These are phyloP conservation scores for Hippocampus abdominalis DNA, from an alignment of 2,113 vertebrate genomes.

Conservation along the genomic window DNA sequence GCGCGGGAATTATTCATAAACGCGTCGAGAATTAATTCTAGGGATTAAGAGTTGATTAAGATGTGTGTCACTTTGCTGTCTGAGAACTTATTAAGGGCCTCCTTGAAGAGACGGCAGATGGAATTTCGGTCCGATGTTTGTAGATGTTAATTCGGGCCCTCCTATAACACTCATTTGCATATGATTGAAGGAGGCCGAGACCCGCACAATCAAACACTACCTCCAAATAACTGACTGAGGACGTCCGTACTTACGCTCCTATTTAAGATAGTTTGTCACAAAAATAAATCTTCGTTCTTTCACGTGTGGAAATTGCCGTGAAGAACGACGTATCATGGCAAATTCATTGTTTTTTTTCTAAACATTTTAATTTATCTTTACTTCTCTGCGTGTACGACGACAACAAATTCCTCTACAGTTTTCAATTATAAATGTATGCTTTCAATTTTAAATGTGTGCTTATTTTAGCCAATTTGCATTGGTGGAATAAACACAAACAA, in stretches of 20 bases:
- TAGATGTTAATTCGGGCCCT: constrained; percentile 91
- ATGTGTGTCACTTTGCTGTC: constrained; percentile 96
- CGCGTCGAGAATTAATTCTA: constrained; percentile 88
- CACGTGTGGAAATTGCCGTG: not conserved
- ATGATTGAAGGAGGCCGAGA: constrained; percentile 79
- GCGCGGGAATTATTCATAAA: constrained; percentile 88
- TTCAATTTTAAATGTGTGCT: not conserved
- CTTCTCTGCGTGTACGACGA: not conserved
- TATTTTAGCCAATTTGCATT: not conserved
- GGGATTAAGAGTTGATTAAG: constrained; percentile 97
- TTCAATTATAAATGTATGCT: not conserved
- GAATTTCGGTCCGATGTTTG: constrained; percentile 90
- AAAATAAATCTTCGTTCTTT: not conserved
- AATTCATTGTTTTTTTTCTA: not conserved
- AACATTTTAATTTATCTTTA: not conserved
- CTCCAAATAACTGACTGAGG: not conserved
- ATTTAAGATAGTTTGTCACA: not conserved
- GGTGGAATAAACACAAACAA: too few relatives aligned
- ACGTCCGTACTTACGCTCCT: not conserved
- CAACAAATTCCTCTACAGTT: not conserved
- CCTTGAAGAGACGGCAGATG: constrained; percentile 86
- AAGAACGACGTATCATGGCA: not conserved
- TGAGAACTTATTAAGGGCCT: constrained; percentile 93
- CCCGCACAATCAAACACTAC: constrained; percentile 18
- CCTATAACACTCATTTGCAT: constrained; percentile 84